phyloP scores from a whole-genome alignment of 2,113 vertebrate species.

The Calcarius ornatus region DNA sequence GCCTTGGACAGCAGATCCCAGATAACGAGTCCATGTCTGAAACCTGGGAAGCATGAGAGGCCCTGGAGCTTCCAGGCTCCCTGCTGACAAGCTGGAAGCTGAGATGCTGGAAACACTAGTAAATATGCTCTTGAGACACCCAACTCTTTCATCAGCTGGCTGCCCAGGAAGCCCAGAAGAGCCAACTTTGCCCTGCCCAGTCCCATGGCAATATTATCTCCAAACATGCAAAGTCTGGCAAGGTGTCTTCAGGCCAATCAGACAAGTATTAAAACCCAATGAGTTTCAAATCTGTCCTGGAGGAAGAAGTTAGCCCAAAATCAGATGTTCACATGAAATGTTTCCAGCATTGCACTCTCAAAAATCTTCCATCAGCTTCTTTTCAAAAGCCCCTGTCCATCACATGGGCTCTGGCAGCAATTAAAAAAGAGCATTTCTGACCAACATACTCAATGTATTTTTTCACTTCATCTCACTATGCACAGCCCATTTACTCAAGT shows the following conservation, averaged over 20 bases:
- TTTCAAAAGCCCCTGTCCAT: background rate
- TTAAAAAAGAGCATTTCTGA: background rate
- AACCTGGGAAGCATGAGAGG: background rate
- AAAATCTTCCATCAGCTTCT: background rate
- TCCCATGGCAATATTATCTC: background rate
- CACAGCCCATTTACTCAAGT: background rate
- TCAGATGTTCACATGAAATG: background rate
- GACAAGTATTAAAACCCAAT: background rate
- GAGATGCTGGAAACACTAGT: background rate
- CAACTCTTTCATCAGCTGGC: background rate
- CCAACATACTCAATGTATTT: background rate
- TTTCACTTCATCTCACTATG: background rate
- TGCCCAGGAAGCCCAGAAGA: background rate
- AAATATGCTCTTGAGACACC: background rate
- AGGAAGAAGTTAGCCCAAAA: background rate
- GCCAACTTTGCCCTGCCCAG: background rate
- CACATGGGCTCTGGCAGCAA: background rate
- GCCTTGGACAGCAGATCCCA: background rate
- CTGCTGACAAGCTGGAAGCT: constrained; percentile 5
- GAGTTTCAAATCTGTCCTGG: background rate
- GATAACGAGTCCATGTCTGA: background rate
- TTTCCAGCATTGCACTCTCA: background rate
- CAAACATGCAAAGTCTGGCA: background rate
- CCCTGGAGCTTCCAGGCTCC: background rate
- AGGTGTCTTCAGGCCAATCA: background rate